Conservation (phyloP, 2,888 invertebrate genomes). For the Mythimna ferrago region DNA sequence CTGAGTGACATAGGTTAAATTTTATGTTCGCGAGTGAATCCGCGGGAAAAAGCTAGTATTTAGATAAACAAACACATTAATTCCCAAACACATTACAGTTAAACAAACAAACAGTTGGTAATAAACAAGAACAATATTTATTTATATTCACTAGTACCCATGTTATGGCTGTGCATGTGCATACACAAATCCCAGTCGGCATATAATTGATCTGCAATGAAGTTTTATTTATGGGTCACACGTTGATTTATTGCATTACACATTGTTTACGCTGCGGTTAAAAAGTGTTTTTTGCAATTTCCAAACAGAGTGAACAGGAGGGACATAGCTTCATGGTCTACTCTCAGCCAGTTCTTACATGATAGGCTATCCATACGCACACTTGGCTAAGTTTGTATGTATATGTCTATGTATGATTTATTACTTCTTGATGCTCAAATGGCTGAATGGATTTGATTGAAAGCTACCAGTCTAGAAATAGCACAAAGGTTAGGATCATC, state of each 20-base stretch:
- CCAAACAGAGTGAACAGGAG: background rate
- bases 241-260: slow-evolving; percentile 17
- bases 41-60: too few relatives aligned
- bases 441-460: too few relatives aligned
- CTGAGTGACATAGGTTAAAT: too few relatives aligned
- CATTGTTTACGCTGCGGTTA: slow-evolving; percentile 6
- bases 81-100: background rate
- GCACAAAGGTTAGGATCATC: too few relatives aligned
- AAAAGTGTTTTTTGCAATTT: slow-evolving; percentile 2
- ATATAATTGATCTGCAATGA: slow-evolving; percentile 3
- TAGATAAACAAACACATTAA: too few relatives aligned
- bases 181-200: slow-evolving; percentile 1
- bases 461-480: too few relatives aligned
- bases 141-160: background rate
- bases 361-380: too few relatives aligned
- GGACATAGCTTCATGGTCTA: background rate
- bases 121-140: slow-evolving; percentile 15
- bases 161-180: background rate
- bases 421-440: too few relatives aligned
- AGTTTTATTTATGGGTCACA: slow-evolving; percentile 9
- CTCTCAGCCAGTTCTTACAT: too few relatives aligned
- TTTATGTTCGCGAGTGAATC: too few relatives aligned
- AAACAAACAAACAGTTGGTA: background rate
- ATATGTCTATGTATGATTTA: too few relatives aligned
- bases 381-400: too few relatives aligned